These are phyloP conservation scores for Pempheris klunzingeri DNA, from an alignment of 2,797 vertebrate species.

Conservation along the genomic window DNA sequence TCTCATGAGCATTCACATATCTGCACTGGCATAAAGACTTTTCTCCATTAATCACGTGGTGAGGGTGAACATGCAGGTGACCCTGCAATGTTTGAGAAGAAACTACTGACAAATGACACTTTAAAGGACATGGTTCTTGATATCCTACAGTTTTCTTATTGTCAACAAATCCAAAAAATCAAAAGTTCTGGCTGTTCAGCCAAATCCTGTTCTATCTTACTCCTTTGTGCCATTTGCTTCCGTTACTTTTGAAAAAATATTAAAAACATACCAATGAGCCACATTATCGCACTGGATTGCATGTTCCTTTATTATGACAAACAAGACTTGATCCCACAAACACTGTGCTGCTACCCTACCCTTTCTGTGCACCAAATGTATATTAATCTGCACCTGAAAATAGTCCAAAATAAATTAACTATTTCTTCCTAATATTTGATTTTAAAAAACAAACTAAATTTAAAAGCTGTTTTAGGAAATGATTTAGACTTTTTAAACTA, in stretches of 20 bases:
- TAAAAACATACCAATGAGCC: not conserved
- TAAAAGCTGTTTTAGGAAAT: not conserved
- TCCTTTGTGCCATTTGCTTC: not conserved
- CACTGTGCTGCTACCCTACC: not conserved
- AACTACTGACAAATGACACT: conserved; percentile 7
- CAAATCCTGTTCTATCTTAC: not conserved
- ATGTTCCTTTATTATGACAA: not conserved
- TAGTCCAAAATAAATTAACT: not conserved
- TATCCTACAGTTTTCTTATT: not conserved
- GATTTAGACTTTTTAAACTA: not conserved
- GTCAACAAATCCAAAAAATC: conserved; percentile 13
- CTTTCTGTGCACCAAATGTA: too few relatives aligned
- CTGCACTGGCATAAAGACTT: conserved; percentile 17
- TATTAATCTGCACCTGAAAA: conserved; percentile 1
- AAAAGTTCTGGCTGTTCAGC: not conserved
- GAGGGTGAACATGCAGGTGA: not conserved
- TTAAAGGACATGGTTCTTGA: not conserved
- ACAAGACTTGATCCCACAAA: not conserved
- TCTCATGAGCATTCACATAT: conserved; percentile 24
- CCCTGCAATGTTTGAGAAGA: not conserved
- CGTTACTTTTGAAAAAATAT: not conserved
- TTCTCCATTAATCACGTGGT: not conserved
- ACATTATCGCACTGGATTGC: not conserved
- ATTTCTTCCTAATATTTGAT: not conserved
- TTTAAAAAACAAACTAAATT: not conserved